These are phyloP conservation scores for Cheirogaleus major DNA, from an alignment of 2,797 vertebrate genomes.

Conservation along the genomic window DNA sequence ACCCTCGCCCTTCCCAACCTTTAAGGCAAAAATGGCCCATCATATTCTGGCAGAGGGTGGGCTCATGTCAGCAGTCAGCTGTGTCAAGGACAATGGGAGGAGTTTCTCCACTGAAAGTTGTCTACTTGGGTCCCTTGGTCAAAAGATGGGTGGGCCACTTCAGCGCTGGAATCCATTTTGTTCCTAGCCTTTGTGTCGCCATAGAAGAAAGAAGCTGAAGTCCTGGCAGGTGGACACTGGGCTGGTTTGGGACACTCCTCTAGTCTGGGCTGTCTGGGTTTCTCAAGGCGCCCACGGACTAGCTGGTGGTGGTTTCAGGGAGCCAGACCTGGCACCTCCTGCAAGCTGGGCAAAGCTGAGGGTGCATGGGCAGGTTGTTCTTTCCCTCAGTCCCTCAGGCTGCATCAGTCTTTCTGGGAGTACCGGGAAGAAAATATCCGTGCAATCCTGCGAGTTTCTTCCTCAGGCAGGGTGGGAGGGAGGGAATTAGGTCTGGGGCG, in stretches of 20 bases:
- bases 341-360: background rate
- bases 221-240: background rate
- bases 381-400: background rate
- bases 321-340: background rate
- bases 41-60: background rate
- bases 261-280: background rate
- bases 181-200: background rate
- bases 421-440: constrained; percentile 86
- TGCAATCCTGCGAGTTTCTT: constrained; percentile 84
- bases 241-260: background rate
- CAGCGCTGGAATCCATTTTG: background rate
- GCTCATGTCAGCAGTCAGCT: background rate
- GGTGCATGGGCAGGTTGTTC: background rate
- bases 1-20: background rate
- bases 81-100: background rate
- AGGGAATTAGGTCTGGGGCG: constrained; percentile 50
- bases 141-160: background rate
- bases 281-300: background rate
- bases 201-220: background rate
- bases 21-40: constrained; percentile 1
- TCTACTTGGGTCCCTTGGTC: background rate
- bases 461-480: constrained; percentile 55
- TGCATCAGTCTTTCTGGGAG: constrained; percentile 65
- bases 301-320: background rate
- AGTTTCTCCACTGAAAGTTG: background rate